Conservation (phyloP, 2,888 invertebrate genomes). For the Loripinus fragilis region DNA sequence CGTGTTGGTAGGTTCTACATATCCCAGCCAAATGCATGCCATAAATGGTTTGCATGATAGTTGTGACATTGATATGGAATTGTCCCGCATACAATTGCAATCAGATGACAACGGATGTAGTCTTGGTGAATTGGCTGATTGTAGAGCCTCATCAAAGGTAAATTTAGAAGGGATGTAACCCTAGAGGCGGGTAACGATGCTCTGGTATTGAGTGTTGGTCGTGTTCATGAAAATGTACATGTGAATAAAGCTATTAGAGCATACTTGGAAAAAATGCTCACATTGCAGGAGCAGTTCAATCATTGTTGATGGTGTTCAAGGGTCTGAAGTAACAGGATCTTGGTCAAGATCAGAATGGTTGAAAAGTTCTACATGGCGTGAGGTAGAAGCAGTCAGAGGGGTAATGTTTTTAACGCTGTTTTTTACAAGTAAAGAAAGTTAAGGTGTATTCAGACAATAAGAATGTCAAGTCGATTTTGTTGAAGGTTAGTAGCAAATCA, state of each 20-base stretch:
- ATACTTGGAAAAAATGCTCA: background rate
- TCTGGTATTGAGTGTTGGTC: background rate
- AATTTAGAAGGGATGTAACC: too few relatives aligned
- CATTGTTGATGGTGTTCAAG: background rate
- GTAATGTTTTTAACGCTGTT: background rate
- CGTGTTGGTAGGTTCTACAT: background rate
- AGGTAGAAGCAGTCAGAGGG: conserved; percentile 12
- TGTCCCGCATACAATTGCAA: background rate
- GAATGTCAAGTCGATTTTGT: conserved; percentile 18
- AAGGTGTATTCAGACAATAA: conserved; percentile 28
- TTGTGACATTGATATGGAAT: background rate
- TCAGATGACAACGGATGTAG: too few relatives aligned
- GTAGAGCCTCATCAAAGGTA: too few relatives aligned
- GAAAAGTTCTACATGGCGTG: conserved; percentile 20
- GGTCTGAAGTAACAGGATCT: background rate
- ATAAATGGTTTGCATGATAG: background rate
- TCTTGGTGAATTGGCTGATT: too few relatives aligned
- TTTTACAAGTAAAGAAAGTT: background rate
- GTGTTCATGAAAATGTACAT: background rate
- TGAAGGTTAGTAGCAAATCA: background rate
- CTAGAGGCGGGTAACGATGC: background rate
- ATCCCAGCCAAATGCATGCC: background rate
- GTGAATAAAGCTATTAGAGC: background rate
- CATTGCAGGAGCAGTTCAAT: too few relatives aligned
- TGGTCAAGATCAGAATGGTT: background rate